These are phyloP conservation scores for Montipora efflorescens DNA, from an alignment of 64 coral and sea anemone genomes.

Conservation along the genomic window DNA sequence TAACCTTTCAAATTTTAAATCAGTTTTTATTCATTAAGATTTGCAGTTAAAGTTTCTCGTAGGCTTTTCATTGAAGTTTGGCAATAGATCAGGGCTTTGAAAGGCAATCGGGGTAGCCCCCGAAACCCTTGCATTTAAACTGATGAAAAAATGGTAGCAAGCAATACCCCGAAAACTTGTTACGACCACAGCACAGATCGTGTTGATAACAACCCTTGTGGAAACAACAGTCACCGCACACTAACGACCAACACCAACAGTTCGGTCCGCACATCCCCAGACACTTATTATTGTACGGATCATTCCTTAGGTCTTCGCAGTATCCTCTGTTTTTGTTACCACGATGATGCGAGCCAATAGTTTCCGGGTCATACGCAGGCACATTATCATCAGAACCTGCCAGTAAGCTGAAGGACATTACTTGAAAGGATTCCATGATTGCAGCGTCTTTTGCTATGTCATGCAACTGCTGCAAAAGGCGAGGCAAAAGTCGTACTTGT, in stretches of 20 bases:
- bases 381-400: neutral
- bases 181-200: slow-evolving; percentile 11
- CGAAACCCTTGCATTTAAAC: slow-evolving; percentile 13
- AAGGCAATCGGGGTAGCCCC: slow-evolving; percentile 39
- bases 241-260: slow-evolving; percentile 24
- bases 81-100: neutral
- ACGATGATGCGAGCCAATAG: neutral
- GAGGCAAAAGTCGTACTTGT: neutral
- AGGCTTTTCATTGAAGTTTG: neutral
- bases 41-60: too few relatives aligned
- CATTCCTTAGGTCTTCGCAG: neutral
- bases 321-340: neutral
- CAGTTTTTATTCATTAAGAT: too few relatives aligned
- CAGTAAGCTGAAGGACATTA: slow-evolving; percentile 13
- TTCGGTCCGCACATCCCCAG: slow-evolving; percentile 24
- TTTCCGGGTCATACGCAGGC: neutral
- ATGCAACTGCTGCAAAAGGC: neutral
- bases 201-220: slow-evolving; percentile 44
- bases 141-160: slow-evolving; percentile 26
- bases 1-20: too few relatives aligned
- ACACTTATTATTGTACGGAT: slow-evolving; percentile 2
- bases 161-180: slow-evolving; percentile 1
- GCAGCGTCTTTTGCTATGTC: neutral
- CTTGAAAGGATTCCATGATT: neutral
- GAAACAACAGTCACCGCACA: slow-evolving; percentile 37